Evolutionary conservation across 2,113 vertebrate species (phyloP), one percentile per base, ranked within the genome.

Genomic region (Hemicordylus capensis): DNA sequence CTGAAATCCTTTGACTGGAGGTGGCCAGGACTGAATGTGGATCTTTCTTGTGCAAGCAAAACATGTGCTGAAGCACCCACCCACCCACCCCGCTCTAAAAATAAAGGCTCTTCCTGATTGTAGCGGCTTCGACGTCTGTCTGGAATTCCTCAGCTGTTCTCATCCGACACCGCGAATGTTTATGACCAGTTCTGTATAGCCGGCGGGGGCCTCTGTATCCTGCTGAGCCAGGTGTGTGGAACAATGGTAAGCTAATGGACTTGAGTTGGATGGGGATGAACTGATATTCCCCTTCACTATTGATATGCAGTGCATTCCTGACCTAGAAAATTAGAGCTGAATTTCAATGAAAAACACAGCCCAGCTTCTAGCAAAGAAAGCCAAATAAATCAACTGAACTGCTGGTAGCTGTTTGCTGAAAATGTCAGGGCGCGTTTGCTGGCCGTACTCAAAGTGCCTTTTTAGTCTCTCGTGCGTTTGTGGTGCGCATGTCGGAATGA

Each of bases 81-180:
- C 42, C 12, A 28, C 14, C 26, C 67, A 12, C 12, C 22, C 3
- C 4, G 15, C 11, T 83, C 82, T 83, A 37, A 44, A 91, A 89
- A 88, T 78, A 80, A 88, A 81, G 34, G 24, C 88, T 31, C 80
- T 83, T 81, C 80, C 80, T 17, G 8, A 91, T 93, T 73, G 28
- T 46, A 79, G 76, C 66, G 81, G 74, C 69, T 84, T 85, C 86
- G 89, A 93, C 78, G 66, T 91, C 93, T 94, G 89, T 92, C 92
- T 93, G 82, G 84, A 73, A 85, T 92, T 86, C 88, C 84, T 94
- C 91, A 1, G 1, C 34, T 24, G 64, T 86, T 93, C 84, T 91
- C 83, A 37, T 94, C 58, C 34, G 66, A 77, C 3, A 11, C 59
- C 37, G 39, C 8, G 84, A 87, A 93, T 90, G 94, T 94, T 96